Base-by-base conservation (phyloP, 1,140 invertebrate species). In the Palaemon carinicauda region DNA sequence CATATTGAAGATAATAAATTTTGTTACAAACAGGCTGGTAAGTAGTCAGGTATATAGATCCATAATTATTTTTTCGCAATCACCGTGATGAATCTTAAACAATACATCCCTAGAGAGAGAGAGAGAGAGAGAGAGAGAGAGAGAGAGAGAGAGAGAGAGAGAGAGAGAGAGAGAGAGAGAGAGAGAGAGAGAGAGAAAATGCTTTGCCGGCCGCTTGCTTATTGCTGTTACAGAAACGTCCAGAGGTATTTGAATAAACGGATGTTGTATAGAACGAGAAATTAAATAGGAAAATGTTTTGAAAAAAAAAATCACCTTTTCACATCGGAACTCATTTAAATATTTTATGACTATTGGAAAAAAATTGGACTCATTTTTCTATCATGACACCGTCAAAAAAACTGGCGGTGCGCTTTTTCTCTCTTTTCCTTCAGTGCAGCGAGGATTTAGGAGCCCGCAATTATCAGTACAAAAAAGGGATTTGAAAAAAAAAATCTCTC, bases 391-490 rank as follows among this genome's bases (percentile, higher is more conserved):
- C 65, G 41, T 41, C 41, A 41, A 41, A 41, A n/a, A 41, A 41
- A 41, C 41, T 41, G n/a, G n/a, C 41, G 41, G 33, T 41, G 41
- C 65, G 65, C 29, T 69, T 24, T 69, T 52, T 78, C 51, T 78
- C 53, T 78, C 33, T 82, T 82, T 19, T 54, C 51, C 69, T 54
- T 74, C 81, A 56, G 52, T 52, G 21, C 14, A 53, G 27, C 51
- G 31, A 24, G 50, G 81, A 74, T 82, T 82, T 53, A 54, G 29
- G 29, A 74, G 54, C 81, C 51, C 33, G 54, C 74, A 82, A 82
- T 82, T 73, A 82, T 74, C 81, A 65, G 41, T 41, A 41, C 41
- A 53, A 27, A 75, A 82, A 82, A 82, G 74, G 41, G 29, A 54
- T 74, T 54, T 74, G 54, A 82, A 53, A 60, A 31, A 65, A 54